Base-by-base conservation (phyloP, 2,797 vertebrate genomes). In the Adelosebastes latens region DNA sequence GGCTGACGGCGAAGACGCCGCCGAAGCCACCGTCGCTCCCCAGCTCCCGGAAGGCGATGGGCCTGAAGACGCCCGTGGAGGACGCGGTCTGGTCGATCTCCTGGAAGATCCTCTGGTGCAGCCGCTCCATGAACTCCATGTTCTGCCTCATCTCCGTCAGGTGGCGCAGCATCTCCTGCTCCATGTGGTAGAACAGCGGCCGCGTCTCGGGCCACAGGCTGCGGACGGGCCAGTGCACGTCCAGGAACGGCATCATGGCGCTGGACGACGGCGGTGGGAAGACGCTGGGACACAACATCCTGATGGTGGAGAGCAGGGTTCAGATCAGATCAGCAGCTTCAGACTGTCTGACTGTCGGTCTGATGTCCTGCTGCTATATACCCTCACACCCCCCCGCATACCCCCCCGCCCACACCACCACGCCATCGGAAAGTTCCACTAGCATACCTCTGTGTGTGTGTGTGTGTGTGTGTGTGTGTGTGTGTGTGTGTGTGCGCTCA, bases 131-230 rank as follows among this genome's bases (percentile, higher is more conserved):
- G 84, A 78, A 93, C 83, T 96, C 94, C 82, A 96, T 75, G 87
- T 68, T 95, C 80, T 93, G 94, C 74, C 88, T 91, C 93, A 96
- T 89, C 89, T 96, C 95, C 90, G 95, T 93, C 88, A 96, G 84
- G 88, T 96, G 94, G n/a, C 90, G 92, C 34, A 96, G 77, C 91
- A 96, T 95, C 80, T 96, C 94, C 79, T 94, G 94, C 79, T 96
- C 96, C 0, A 96, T 87, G 53, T 94, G 95, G 89, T 82, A 95
- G 85, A 96, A 90, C 13, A 96, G 92, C 0, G 95, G 95, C 49
- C 91, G 86, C 4, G 92, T 94, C 81, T 96, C 95, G 0, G 96
- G 95, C 95, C 95, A 96, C 68, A 96, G 93, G 86, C 95, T 96
- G 87, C 95, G 94, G 24, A 96, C 79, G 0, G 96, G 96, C 96